Percentiles rank a stretch among this genome's conserved stretches.
phyloP scores from a whole-genome alignment of 2,888 invertebrate genomes.

The Lasioglossum malachurum region DNA sequence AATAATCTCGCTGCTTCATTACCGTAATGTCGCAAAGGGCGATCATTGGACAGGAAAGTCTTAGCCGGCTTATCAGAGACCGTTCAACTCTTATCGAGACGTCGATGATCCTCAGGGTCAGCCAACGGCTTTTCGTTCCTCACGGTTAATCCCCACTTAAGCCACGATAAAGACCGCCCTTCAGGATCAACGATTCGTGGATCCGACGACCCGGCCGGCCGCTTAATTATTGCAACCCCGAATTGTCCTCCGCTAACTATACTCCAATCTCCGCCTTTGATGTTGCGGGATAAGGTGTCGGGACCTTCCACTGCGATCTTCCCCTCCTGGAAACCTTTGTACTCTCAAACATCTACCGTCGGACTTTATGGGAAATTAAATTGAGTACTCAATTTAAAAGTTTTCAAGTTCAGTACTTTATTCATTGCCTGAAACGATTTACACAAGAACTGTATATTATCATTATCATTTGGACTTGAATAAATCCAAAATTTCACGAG shows the following conservation, averaged over 20 bases:
- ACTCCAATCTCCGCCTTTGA: constrained; percentile 24
- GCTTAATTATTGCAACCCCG: constrained; percentile 62
- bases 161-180: constrained; percentile 73
- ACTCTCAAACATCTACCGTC: too few relatives aligned
- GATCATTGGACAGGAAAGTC: constrained; percentile 45
- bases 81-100: constrained; percentile 77
- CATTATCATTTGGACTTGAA: too few relatives aligned
- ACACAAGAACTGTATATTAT: background rate
- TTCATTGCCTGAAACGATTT: background rate
- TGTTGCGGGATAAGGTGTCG: background rate
- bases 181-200: constrained; percentile 63
- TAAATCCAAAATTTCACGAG: background rate
- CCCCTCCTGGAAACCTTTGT: background rate
- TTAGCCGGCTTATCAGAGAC: constrained; percentile 68
- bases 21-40: constrained; percentile 53
- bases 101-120: constrained; percentile 78
- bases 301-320: background rate
- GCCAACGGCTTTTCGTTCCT: constrained; percentile 81
- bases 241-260: constrained; percentile 33
- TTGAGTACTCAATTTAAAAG: too few relatives aligned
- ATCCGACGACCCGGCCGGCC: constrained; percentile 37
- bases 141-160: constrained; percentile 80
- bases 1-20: constrained; percentile 45
- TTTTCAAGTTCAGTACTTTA: background rate
- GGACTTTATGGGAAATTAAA: background rate